Evolutionary conservation across 2,888 invertebrate genomes (phyloP).

Genomic region (Linnaemya tessellans): DNA sequence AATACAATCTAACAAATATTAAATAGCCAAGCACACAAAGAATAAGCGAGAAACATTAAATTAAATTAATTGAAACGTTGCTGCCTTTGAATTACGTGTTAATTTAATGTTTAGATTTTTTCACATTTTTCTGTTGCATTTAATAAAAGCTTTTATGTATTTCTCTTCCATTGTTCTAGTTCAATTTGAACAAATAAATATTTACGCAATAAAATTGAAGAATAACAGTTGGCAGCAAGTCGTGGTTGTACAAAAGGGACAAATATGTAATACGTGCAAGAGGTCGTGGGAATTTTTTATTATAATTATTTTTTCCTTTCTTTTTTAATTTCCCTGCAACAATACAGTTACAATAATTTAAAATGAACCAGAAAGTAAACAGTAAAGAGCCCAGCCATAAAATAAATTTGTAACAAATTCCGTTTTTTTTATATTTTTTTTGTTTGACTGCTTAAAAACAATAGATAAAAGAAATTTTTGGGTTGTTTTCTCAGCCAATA

Average conservation of each 20-base stretch:
- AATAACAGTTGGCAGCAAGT: conserved; percentile 4
- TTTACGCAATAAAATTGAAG: conserved; percentile 30
- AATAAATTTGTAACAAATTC: conserved; percentile 23
- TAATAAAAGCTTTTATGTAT: not conserved
- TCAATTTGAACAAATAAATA: conserved; percentile 34
- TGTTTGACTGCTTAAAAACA: conserved; percentile 24
- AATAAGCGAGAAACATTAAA: not conserved
- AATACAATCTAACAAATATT: conserved; percentile 25
- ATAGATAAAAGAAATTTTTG: conserved; percentile 12
- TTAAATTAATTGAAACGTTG: conserved; percentile 50
- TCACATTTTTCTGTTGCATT: not conserved
- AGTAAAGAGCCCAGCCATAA: conserved; percentile 4
- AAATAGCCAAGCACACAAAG: not conserved
- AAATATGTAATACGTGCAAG: not conserved
- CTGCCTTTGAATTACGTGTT: conserved; percentile 49
- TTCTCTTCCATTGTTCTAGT: not conserved
- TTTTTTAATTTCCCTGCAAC: too few species aligned
- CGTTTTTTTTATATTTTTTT: not conserved
- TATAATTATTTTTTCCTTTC: not conserved
- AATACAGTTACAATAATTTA: too few species aligned
- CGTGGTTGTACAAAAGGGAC: not conserved
- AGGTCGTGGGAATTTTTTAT: not conserved
- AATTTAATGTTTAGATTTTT: conserved; percentile 37
- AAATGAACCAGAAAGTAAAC: conserved; percentile 8
- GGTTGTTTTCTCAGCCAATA: not conserved